Percentiles rank a stretch among this genome's conserved stretches.
Evolutionary conservation across 2,888 invertebrate genomes (phyloP).

Genomic region (Ellobium chinense): DNA sequence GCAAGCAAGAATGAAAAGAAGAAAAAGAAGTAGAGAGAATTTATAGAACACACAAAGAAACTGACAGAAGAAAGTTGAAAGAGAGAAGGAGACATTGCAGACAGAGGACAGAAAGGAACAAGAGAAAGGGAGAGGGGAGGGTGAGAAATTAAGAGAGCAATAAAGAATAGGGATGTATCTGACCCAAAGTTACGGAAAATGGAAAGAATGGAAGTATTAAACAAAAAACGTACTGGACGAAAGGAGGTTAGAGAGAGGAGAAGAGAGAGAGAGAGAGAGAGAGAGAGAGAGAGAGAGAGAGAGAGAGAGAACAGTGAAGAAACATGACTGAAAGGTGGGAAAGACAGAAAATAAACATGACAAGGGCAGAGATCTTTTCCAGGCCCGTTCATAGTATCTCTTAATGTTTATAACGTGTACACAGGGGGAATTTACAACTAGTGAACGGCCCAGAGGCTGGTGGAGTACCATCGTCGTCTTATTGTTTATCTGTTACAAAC

Average conservation of each 20-base stretch:
- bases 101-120: background rate
- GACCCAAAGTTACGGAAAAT: background rate
- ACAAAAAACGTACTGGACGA: background rate
- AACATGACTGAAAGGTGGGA: background rate
- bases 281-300: background rate
- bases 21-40: background rate
- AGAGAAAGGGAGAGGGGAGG: no score
- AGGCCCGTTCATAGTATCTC: no score
- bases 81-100: background rate
- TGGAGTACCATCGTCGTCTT: no score
- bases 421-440: no score
- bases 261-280: background rate
- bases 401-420: no score
- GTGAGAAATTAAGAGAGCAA: no score
- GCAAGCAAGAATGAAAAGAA: background rate
- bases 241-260: slow-evolving; percentile 1
- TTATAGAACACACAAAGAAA: background rate
- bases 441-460: no score
- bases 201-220: background rate
- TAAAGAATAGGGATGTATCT: background rate
- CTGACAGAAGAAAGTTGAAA: background rate
- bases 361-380: background rate
- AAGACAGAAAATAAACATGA: background rate
- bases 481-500: no score
- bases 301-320: background rate